These are phyloP conservation scores for Hormiphora californensis DNA, from an alignment of 37 sponge, comb jelly and placozoan species.

Conservation along the genomic window DNA sequence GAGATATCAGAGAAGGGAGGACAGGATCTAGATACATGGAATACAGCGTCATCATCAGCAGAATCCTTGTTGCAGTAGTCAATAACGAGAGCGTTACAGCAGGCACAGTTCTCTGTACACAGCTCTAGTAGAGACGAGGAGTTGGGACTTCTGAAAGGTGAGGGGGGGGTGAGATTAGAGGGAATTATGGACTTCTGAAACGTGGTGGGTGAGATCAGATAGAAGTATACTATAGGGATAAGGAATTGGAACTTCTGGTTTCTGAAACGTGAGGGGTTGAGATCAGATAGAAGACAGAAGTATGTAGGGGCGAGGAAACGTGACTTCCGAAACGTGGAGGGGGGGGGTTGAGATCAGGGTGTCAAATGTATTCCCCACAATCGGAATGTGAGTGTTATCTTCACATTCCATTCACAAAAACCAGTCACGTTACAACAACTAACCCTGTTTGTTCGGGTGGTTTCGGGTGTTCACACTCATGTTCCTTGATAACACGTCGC, in stretches of 20 bases:
- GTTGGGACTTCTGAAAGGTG: constrained; percentile 33
- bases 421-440: not conserved
- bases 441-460: not conserved
- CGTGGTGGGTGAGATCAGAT: no score
- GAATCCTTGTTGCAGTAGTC: constrained; percentile 37
- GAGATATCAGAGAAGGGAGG: constrained; percentile 35
- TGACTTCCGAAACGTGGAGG: no score
- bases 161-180: not conserved
- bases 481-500: constrained; percentile 25
- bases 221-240: no score
- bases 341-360: no score
- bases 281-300: no score
- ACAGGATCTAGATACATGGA: constrained; percentile 32
- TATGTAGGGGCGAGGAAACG: no score
- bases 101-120: constrained; percentile 42
- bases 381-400: no score
- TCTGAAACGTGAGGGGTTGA: no score
- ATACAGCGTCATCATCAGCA: not conserved
- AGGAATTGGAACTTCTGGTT: no score
- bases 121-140: constrained; percentile 39
- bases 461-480: constrained; percentile 38
- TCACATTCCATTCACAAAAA: no score
- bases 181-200: no score
- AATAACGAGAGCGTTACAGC: constrained; percentile 44
- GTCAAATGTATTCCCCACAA: no score